Conservation (phyloP, 2,113 vertebrate genomes). For the Centropus bengalensis region DNA sequence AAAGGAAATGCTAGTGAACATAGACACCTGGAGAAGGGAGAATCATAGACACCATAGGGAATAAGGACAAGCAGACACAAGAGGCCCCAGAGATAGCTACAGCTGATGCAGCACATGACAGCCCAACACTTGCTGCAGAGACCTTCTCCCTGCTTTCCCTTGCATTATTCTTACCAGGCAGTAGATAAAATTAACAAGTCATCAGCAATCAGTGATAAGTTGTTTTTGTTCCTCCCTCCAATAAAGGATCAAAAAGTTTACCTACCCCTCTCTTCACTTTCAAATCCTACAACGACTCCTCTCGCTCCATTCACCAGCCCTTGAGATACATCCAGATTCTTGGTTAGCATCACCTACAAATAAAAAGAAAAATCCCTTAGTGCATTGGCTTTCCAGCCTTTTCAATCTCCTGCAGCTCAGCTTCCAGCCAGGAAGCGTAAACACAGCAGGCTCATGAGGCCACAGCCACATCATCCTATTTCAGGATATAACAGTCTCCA, state of each 20-base stretch:
- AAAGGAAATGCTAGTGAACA: not conserved
- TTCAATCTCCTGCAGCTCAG: not conserved
- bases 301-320: conserved; percentile 95
- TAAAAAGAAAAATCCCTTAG: not conserved
- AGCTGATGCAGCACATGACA: not conserved
- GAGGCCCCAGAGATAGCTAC: not conserved
- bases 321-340: conserved; percentile 89
- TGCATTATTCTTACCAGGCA: not conserved
- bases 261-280: conserved; percentile 84
- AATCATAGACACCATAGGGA: not conserved
- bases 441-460: not conserved
- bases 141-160: not conserved
- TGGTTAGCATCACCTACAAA: conserved; percentile 93
- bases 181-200: not conserved
- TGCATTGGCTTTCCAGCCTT: not conserved
- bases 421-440: not conserved
- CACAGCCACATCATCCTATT: not conserved
- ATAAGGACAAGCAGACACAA: not conserved
- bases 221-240: not conserved
- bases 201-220: not conserved
- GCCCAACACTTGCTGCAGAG: not conserved
- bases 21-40: too few species aligned
- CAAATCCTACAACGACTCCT: conserved; percentile 89
- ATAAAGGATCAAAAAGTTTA: not conserved
- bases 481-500: not conserved